Evolutionary conservation across 2,888 invertebrate species (phyloP).

Genomic region (Eumacrocentrus americanus): DNA sequence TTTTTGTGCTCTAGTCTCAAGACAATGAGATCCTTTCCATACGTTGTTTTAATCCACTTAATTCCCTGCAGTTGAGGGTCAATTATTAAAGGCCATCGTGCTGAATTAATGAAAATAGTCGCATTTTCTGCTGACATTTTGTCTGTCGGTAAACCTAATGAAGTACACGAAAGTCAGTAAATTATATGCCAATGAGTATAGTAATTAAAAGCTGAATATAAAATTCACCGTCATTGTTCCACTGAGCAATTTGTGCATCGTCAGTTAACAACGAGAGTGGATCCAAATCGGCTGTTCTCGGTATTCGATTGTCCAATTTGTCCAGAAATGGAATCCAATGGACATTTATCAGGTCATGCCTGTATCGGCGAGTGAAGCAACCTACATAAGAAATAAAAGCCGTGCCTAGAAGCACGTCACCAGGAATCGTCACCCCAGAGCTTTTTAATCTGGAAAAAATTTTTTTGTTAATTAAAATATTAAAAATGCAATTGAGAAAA

Average conservation of each 20-base stretch:
- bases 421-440: constrained; percentile 81
- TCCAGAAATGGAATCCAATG: constrained; percentile 83
- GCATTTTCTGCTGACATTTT: constrained; percentile 95
- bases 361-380: constrained; percentile 86
- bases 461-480: background rate
- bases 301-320: constrained; percentile 75
- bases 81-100: constrained; percentile 93
- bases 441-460: constrained; percentile 67
- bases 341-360: constrained; percentile 77
- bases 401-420: constrained; percentile 86
- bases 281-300: constrained; percentile 79
- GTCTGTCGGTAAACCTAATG: constrained; percentile 78
- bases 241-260: constrained; percentile 88
- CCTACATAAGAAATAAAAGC: constrained; percentile 96
- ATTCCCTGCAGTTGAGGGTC: constrained; percentile 92
- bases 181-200: too few relatives aligned
- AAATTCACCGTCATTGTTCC: constrained; percentile 88
- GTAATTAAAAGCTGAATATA: too few relatives aligned
- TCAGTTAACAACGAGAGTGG: constrained; percentile 87
- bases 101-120: constrained; percentile 85
- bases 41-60: constrained; percentile 94
- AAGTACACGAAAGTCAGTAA: background rate
- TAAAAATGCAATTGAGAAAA: background rate
- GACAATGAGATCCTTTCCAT: constrained; percentile 74
- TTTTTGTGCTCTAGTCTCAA: constrained; percentile 80